These are phyloP conservation scores for Cromileptes altivelis DNA, from an alignment of 2,113 vertebrate species.

Conservation along the genomic window DNA sequence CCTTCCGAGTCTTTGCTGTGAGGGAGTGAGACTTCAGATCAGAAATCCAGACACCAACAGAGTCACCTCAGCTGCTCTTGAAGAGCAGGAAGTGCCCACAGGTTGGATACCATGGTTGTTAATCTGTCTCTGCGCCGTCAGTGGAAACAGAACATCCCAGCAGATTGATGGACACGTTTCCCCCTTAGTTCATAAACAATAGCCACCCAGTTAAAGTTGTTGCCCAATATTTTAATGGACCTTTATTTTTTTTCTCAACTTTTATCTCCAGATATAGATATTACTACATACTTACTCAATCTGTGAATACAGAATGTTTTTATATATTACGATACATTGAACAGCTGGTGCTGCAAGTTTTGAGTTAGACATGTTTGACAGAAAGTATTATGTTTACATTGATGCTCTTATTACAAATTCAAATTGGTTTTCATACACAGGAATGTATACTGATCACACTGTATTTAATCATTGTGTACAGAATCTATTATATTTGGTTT, in stretches of 20 bases:
- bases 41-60: slow-evolving; percentile 46
- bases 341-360: slow-evolving; percentile 82
- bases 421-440: slow-evolving; percentile 75
- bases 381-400: slow-evolving; percentile 74
- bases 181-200: slow-evolving; percentile 42
- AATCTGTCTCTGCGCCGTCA: slow-evolving; percentile 41
- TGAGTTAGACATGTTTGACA: slow-evolving; percentile 58
- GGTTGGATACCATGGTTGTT: slow-evolving; percentile 57
- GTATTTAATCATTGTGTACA: slow-evolving; percentile 86
- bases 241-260: slow-evolving; percentile 22
- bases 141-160: slow-evolving; percentile 33
- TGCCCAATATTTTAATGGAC: slow-evolving; percentile 28
- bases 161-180: slow-evolving; percentile 34
- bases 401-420: slow-evolving; percentile 68
- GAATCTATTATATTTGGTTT: slow-evolving; percentile 71
- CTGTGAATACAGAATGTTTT: slow-evolving; percentile 70
- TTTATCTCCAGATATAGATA: slow-evolving; percentile 49
- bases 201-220: slow-evolving; percentile 31
- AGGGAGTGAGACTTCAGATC: slow-evolving; percentile 74
- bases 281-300: slow-evolving; percentile 56
- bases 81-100: slow-evolving; percentile 59
- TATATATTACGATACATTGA: slow-evolving; percentile 67
- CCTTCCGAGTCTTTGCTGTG: slow-evolving; percentile 84
- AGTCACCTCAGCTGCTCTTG: slow-evolving; percentile 61
- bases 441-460: slow-evolving; percentile 85